phyloP scores from a whole-genome alignment of 2,113 vertebrate species.

The Dicerorhinus sumatrensis region DNA sequence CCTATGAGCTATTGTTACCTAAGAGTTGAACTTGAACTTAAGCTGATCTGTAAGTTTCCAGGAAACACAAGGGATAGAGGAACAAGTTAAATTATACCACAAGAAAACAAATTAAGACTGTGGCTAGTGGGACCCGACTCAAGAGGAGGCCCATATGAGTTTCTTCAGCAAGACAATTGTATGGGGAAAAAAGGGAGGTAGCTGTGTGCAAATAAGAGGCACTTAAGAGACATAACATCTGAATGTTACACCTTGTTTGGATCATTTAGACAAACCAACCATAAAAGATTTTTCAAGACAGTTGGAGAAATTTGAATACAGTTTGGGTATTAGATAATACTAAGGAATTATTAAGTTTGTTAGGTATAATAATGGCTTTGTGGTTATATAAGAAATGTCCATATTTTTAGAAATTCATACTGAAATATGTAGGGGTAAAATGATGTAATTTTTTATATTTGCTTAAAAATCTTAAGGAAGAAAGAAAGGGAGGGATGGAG shows the following conservation, averaged over 20 bases:
- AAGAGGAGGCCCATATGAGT: background rate
- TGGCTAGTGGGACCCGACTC: background rate
- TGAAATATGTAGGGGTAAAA: background rate
- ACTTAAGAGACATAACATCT: background rate
- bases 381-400: background rate
- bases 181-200: background rate
- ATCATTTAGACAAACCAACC: background rate
- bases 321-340: background rate
- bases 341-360: background rate
- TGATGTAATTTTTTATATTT: slow-evolving; percentile 35
- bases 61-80: background rate
- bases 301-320: background rate
- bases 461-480: background rate
- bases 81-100: slow-evolving; percentile 21
- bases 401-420: slow-evolving; percentile 34
- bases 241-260: background rate
- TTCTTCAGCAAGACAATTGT: background rate
- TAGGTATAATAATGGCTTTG: background rate
- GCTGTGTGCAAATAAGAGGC: background rate
- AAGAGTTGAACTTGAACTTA: background rate
- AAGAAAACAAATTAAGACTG: background rate
- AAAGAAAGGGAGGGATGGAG: background rate
- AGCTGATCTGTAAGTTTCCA: background rate
- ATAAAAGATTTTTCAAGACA: slow-evolving; percentile 25
- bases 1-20: background rate